Evolutionary conservation across 2,113 vertebrate genomes (phyloP), one percentile per base, ranked within the genome.

Genomic region (Copsychus sechellarum): DNA sequence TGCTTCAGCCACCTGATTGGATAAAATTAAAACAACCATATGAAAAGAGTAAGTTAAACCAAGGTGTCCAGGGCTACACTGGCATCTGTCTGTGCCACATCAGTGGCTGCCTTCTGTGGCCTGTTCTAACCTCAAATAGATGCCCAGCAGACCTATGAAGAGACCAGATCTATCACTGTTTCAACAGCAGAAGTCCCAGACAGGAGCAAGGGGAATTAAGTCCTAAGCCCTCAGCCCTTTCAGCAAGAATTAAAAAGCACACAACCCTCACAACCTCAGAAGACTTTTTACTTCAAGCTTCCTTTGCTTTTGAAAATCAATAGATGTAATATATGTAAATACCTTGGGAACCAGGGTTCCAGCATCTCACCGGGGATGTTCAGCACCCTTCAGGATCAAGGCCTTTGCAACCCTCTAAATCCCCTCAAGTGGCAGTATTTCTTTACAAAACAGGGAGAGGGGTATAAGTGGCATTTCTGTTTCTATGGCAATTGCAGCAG

Each of bases 31-130:
- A 91, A 82, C n/a, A 86, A 90, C 40, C 36, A 61, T 23, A 60
- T 31, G 31, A 88, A 80, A 85, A 94, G 9, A 78, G 29, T 24
- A 62, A 66, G 31, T 88, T 88, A 95, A 95, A 95, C 33, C 74
- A 40, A 51, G 0, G 0, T 56, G 4, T 9, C 34, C 22, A 10
- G 34, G 42, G 48, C 42, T 90, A 53, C 4, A 4, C 25, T 74
- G 56, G 12, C 29, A 73, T 45, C 47, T 61, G 34, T 34, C 29
- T 81, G 54, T n/a, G 69, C 36, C 58, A 56, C 19, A 77, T 58
- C 65, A n/a, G 71, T 82, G 62, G 29, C 22, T 54, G 40, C 65
- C 20, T 84, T 77, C 51, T 74, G 43, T 31, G 17, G 48, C 14
- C 29, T 62, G 66, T 85, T 86, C 67, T 66, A 90, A 80, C 51